These are phyloP conservation scores for Notothenia coriiceps DNA, from an alignment of 2,113 vertebrate species.

Conservation along the genomic window DNA sequence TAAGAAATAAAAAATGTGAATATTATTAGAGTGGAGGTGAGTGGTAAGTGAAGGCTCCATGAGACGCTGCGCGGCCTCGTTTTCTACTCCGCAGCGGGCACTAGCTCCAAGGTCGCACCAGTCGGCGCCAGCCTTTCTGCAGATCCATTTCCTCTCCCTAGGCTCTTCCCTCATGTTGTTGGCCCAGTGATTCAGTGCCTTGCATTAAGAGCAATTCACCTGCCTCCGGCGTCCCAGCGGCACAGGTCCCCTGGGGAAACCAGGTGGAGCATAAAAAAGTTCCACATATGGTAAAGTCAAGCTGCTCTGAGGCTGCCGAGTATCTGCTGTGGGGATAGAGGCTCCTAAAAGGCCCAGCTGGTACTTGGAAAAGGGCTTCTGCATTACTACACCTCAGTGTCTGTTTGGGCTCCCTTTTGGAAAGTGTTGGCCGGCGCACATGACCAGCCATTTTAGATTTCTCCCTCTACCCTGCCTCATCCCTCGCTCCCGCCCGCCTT, in stretches of 20 bases:
- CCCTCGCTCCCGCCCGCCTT: slow-evolving; percentile 91
- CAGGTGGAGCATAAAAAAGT: slow-evolving; percentile 98
- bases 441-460: slow-evolving; percentile 99
- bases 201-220: slow-evolving; percentile 99
- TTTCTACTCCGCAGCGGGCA: slow-evolving; percentile 87
- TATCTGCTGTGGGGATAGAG: slow-evolving; percentile 98
- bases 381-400: slow-evolving; percentile 99
- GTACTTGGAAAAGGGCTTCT: slow-evolving; percentile 98
- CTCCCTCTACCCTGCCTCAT: slow-evolving; percentile 81
- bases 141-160: slow-evolving; percentile 98
- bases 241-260: slow-evolving; percentile 91
- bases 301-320: slow-evolving; percentile 98
- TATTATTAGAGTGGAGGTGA: slow-evolving; percentile 46
- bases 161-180: slow-evolving; percentile 96
- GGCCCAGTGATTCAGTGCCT: slow-evolving; percentile 99
- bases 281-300: slow-evolving; percentile 99
- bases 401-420: slow-evolving; percentile 97
- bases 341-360: slow-evolving; percentile 99
- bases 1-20: slow-evolving; percentile 66
- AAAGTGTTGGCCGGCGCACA: slow-evolving; percentile 97
- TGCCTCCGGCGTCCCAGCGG: slow-evolving; percentile 97
- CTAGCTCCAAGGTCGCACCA: slow-evolving; percentile 94
- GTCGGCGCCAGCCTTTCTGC: slow-evolving; percentile 94
- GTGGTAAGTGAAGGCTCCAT: slow-evolving; percentile 83
- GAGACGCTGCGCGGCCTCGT: slow-evolving; percentile 88